Evolutionary conservation across 2,113 vertebrate genomes (phyloP), one percentile per base, ranked within the genome.

Genomic region (Cyanoramphus novaezelandiae): DNA sequence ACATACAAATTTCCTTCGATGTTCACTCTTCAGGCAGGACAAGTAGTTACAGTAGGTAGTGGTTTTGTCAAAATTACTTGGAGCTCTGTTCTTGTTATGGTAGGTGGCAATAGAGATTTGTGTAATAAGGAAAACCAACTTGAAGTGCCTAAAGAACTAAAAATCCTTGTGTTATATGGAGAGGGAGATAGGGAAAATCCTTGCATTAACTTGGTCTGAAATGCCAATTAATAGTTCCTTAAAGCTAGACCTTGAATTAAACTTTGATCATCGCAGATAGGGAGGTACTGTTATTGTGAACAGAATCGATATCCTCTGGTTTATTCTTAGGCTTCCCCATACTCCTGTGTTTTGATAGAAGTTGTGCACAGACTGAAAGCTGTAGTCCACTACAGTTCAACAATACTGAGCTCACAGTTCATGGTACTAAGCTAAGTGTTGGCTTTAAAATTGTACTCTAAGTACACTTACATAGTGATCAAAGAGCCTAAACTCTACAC

Each of bases 11-110:
- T 99, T 92, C 98, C 99, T 24, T 35, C 98, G 7, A 75, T 53
- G 27, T 99, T 97, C 77, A 68, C 94, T 53, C 97, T 99, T 87
- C 95, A 86, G 84, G 97, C 96, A 18, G 98, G 98, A 23, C 97
- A 98, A 70, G 97, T 93, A 10, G 97, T 99, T 71, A 99, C 98
- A 59, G 99, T 99, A 95, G 97, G 98, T 98, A 82, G 70, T 39
- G 7, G 33, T 19, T 90, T 75, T 91, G 47, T 64, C 33, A 68
- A 59, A 39, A 13, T 77, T 79, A 19, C 13, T 84, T 17, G 7
- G n/a, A 87, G n/a, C 21, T 80, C 44, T 80, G 17, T 35, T 90
- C 50, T 52, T 71, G 5, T 44, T 75, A 67, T 17, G 17, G 55
- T 84, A 46, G 16, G 27, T 76, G 18, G 49, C 47, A 84, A 37